Conservation (phyloP, 2,797 vertebrate species). For the Myripristis jacobus region DNA sequence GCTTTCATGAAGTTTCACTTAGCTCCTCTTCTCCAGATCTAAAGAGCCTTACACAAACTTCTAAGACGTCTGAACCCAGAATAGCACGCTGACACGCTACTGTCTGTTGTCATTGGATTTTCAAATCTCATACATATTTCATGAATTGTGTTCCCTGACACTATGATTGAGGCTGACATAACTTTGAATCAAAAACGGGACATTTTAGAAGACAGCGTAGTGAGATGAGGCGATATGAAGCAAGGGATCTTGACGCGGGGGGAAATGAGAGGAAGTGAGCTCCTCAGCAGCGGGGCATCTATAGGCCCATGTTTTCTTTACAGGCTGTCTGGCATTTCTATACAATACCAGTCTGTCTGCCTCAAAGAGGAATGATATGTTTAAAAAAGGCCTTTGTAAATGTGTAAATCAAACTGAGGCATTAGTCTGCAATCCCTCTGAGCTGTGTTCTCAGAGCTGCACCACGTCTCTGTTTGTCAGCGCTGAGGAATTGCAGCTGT, state of each 20-base stretch:
- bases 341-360: neutral
- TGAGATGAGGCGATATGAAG: slow-evolving; percentile 3
- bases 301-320: slow-evolving; percentile 26
- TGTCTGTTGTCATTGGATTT: slow-evolving; percentile 54
- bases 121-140: slow-evolving; percentile 64
- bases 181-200: slow-evolving; percentile 28
- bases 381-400: slow-evolving; percentile 58
- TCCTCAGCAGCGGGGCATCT: neutral
- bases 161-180: slow-evolving; percentile 34
- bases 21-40: slow-evolving; percentile 51
- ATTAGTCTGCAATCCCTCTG: slow-evolving; percentile 70
- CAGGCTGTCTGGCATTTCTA: slow-evolving; percentile 15
- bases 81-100: slow-evolving; percentile 49
- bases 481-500: slow-evolving; percentile 75
- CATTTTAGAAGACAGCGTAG: slow-evolving; percentile 20
- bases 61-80: slow-evolving; percentile 59
- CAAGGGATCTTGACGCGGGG: slow-evolving; percentile 10
- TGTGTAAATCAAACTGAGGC: slow-evolving; percentile 69
- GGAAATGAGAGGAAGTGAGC: neutral
- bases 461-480: slow-evolving; percentile 70
- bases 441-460: slow-evolving; percentile 59
- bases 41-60: slow-evolving; percentile 40
- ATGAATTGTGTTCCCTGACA: slow-evolving; percentile 37
- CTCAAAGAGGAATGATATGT: slow-evolving; percentile 50
- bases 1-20: slow-evolving; percentile 72